Conservation (phyloP, 2,797 vertebrate genomes). For the Syncerus caffer region DNA sequence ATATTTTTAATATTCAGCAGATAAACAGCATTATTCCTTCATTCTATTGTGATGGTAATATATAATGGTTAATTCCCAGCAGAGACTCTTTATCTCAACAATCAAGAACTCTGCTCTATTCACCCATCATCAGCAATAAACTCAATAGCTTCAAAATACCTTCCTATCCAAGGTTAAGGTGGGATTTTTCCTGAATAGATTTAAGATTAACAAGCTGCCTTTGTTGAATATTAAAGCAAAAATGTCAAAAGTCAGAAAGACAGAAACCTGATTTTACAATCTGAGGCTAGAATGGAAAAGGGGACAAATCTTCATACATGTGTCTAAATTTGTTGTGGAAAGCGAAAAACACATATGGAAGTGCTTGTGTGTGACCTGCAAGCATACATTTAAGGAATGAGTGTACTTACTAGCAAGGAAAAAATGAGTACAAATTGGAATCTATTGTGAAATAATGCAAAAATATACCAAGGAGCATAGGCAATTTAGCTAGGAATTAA, state of each 20-base stretch:
- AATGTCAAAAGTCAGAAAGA: not conserved
- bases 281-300: not conserved
- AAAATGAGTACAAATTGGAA: not conserved
- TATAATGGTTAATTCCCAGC: not conserved
- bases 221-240: constrained; percentile 22
- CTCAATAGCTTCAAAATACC: constrained; percentile 55
- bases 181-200: rapidly evolving
- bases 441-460: not conserved
- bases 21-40: not conserved
- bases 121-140: constrained; percentile 64
- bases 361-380: not conserved
- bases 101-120: constrained; percentile 50
- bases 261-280: not conserved
- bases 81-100: constrained; percentile 31
- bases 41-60: not conserved
- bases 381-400: constrained; percentile 21
- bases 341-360: constrained; percentile 15
- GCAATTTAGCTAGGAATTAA: constrained; percentile 29
- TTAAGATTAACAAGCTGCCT: constrained; percentile 55
- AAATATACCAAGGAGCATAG: not conserved
- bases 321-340: not conserved
- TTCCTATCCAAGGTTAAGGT: constrained; percentile 61
- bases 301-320: not conserved
- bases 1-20: not conserved
- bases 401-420: not conserved